phyloP scores from a whole-genome alignment of 2,888 invertebrate genomes.

The Thymelicus acteon region DNA sequence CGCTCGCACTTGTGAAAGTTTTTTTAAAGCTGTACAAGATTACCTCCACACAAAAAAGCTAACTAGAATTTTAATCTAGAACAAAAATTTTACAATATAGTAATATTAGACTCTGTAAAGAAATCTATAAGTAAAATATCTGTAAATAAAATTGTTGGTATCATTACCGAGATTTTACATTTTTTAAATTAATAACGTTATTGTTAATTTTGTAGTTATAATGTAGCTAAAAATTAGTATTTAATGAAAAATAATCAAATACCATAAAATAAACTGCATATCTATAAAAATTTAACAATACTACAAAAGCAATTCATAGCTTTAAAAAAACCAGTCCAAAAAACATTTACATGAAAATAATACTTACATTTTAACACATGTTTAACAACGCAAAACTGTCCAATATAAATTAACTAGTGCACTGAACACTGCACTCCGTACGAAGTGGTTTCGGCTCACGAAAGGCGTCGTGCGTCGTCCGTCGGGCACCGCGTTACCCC shows the following conservation, averaged over 20 bases:
- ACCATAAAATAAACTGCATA: neutral
- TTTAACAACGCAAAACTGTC: slow-evolving; percentile 22
- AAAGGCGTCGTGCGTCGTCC: slow-evolving; percentile 17
- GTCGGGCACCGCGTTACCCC: slow-evolving; percentile 56
- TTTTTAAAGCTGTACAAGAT: neutral
- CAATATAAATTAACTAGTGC: slow-evolving; percentile 38
- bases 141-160: too few species aligned
- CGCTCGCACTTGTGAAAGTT: too few species aligned
- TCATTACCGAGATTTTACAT: too few species aligned
- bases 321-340: too few species aligned
- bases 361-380: slow-evolving; percentile 42
- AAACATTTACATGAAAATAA: neutral
- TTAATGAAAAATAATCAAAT: neutral
- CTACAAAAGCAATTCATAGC: too few species aligned
- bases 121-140: too few species aligned
- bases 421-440: slow-evolving; percentile 75
- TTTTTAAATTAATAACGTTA: too few species aligned
- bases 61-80: neutral
- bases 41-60: neutral
- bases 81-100: too few species aligned
- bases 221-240: too few species aligned
- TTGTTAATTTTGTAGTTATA: neutral
- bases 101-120: too few species aligned
- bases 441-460: slow-evolving; percentile 40
- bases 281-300: neutral